These are phyloP conservation scores for Matsumurasca onukii DNA, from an alignment of 1,140 invertebrate genomes.

Conservation along the genomic window DNA sequence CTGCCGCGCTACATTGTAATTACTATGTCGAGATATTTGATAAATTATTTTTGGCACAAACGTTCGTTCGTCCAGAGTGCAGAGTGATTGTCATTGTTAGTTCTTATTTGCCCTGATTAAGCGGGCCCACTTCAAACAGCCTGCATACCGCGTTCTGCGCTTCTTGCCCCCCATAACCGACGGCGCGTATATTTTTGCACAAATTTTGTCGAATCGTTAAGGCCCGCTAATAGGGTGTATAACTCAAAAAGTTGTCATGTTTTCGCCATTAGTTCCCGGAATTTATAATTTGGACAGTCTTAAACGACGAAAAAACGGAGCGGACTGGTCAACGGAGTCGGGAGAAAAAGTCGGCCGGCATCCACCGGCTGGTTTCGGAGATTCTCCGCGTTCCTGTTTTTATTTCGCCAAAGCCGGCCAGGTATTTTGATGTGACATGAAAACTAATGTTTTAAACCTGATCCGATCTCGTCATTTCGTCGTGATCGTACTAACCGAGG, in stretches of 20 bases:
- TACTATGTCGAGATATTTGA: conserved; percentile 21
- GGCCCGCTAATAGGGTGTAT: conserved; percentile 29
- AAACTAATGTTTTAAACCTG: conserved; percentile 26
- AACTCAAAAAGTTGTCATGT: conserved; percentile 32
- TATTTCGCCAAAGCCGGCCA: conserved; percentile 25
- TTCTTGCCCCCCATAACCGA: conserved; percentile 11
- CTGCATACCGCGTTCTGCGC: conserved; percentile 9
- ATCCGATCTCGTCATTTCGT: conserved; percentile 24
- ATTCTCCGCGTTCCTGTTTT: conserved; percentile 24
- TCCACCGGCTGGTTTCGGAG: conserved; percentile 13
- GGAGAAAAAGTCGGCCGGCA: conserved; percentile 24
- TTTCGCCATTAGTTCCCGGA: conserved; percentile 30
- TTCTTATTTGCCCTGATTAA: conserved; percentile 10
- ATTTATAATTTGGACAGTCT: conserved; percentile 28
- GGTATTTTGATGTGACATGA: conserved; percentile 32
- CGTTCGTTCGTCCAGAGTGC: not conserved
- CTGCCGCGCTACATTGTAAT: conserved; percentile 22
- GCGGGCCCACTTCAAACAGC: conserved; percentile 21
- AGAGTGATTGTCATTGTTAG: not conserved
- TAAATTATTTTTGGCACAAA: conserved; percentile 21
- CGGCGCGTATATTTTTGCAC: conserved; percentile 30
- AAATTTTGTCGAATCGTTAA: conserved; percentile 30
- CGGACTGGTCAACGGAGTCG: conserved; percentile 17
- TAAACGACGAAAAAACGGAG: conserved; percentile 25
- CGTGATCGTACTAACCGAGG: conserved; percentile 20